Percentiles rank a stretch among this genome's conserved stretches.
Evolutionary conservation across 2,113 vertebrate species (phyloP).

Genomic region (Phrynosoma blainvillii): DNA sequence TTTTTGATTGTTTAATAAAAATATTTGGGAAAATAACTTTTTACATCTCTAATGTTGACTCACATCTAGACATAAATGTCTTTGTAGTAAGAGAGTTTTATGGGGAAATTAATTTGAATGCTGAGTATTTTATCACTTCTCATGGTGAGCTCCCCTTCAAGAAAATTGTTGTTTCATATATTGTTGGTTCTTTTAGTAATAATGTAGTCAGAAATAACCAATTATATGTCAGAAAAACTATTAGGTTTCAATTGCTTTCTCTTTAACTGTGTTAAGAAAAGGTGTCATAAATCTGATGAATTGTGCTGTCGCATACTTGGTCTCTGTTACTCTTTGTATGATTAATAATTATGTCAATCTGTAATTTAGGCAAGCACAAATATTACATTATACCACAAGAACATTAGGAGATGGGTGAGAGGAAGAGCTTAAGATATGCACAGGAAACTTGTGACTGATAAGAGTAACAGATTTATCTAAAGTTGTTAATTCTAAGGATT

Average conservation of each 20-base stretch:
- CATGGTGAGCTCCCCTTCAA: constrained; percentile 31
- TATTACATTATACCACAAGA: not conserved
- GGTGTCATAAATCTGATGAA: constrained; percentile 3
- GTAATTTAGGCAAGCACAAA: not conserved
- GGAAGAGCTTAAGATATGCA: not conserved
- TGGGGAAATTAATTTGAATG: not conserved
- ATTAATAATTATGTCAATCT: constrained; percentile 28
- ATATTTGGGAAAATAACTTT: not conserved
- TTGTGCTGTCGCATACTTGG: constrained; percentile 9
- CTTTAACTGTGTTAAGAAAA: constrained; percentile 29
- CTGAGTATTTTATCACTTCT: constrained; percentile 29
- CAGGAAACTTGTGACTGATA: not conserved
- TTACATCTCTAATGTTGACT: not conserved
- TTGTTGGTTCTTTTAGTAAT: constrained; percentile 46
- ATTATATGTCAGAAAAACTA: constrained; percentile 51
- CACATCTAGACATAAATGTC: not conserved
- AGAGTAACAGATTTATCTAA: not conserved
- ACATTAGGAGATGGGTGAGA: not conserved
- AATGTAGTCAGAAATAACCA: constrained; percentile 45
- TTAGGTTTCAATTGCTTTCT: constrained; percentile 43
- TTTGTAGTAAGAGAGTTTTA: not conserved
- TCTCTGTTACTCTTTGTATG: constrained; percentile 17
- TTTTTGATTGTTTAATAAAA: not conserved
- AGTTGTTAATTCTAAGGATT: not conserved
- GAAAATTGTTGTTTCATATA: not conserved